These are phyloP conservation scores for Dromococcyx pavoninus DNA, from an alignment of 2,797 vertebrate genomes.

Conservation along the genomic window DNA sequence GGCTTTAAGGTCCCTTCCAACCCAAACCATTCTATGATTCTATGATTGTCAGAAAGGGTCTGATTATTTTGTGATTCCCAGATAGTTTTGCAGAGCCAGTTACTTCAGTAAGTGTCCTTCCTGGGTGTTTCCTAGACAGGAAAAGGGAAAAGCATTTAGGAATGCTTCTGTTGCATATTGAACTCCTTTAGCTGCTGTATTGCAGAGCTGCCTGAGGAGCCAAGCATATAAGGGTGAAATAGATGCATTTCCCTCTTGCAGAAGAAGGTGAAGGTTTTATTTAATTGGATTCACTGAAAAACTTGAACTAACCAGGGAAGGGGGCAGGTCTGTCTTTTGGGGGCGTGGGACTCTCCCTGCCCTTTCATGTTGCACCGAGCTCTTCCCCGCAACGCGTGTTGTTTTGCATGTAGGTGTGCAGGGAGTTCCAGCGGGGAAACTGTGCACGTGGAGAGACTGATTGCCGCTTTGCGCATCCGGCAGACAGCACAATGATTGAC, in stretches of 20 bases:
- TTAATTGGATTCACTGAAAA: neutral
- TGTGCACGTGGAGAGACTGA: conserved; percentile 98
- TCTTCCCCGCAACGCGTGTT: conserved; percentile 47
- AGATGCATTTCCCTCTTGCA: neutral
- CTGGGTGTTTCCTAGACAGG: neutral
- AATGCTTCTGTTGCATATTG: neutral
- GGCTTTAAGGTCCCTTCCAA: no score
- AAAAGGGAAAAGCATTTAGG: neutral
- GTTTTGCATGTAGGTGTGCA: conserved; percentile 87
- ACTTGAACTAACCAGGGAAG: neutral
- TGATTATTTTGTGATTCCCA: neutral
- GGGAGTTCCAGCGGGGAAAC: conserved; percentile 98
- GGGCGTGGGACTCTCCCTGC: neutral
- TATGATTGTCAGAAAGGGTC: conserved; percentile 16
- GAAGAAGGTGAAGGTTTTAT: neutral
- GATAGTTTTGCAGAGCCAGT: neutral
- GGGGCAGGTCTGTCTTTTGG: neutral
- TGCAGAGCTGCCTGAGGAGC: neutral
- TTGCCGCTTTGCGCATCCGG: conserved; percentile 98
- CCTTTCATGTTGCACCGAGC: fast-evolving
- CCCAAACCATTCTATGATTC: no score
- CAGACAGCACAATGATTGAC: conserved; percentile 99
- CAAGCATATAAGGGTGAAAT: neutral
- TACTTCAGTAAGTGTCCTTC: neutral
- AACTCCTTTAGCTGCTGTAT: neutral